Evolutionary conservation across 2,888 invertebrate genomes (phyloP), one percentile per base, ranked within the genome.

Genomic region (Troides aeacus): DNA sequence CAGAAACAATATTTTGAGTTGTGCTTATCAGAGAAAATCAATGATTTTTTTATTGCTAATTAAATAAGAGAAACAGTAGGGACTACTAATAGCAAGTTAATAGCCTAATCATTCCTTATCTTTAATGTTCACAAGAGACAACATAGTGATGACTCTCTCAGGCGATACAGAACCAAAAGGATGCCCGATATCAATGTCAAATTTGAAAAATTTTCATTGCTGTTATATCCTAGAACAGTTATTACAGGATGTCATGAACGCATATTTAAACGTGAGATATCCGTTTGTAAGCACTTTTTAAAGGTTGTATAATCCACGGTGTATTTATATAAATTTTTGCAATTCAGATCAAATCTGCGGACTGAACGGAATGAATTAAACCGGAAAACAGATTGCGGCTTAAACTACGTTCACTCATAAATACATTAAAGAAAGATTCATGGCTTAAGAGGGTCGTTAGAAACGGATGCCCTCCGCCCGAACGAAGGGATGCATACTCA

Each of bases 341-440:
- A 36, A 64, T 36, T 1, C 3, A n/a, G n/a, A 42, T 65, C 46
- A 66, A 61, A 56, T 57, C 39, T 39, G 30, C 39, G 36, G 50
- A 62, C 10, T 62, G 59, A 69, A 64, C 50, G 59, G 58, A 64
- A 70, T 24, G 57, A 62, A 66, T 64, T 61, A 65, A 46, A 67
- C 17, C 50, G 42, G 61, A 65, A 64, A 84, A 84, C 83, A 83
- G 83, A 85, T 84, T 84, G 83, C 79, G 79, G 80, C 74, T 69
- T 71, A 73, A 77, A 77, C 74, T 73, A 77, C 79, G 77, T 83
- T 83, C 80, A 82, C 81, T 83, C 84, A 84, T 85, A 86, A 84
- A 86, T 84, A 83, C 84, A 85, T 85, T 85, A 84, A 85, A 84
- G 80, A 79, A 78, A 81, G 77, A 83, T 84, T 85, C 84, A 85